Conservation (phyloP, 2,113 vertebrate genomes). For the Acinonyx jubatus region DNA sequence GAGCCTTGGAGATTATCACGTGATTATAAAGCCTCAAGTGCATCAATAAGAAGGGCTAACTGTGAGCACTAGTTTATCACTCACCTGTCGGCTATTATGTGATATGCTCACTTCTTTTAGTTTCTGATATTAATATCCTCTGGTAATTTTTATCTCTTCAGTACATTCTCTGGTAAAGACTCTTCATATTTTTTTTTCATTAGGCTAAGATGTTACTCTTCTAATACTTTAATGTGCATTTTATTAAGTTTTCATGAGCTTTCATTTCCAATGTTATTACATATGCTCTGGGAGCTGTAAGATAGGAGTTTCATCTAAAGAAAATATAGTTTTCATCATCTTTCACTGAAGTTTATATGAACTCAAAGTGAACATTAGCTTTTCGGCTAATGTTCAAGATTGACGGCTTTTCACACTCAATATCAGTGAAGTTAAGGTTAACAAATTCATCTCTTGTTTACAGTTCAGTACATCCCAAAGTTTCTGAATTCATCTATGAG, state of each 20-base stretch:
- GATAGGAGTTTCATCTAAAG: background rate
- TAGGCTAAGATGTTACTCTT: background rate
- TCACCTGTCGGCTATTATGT: background rate
- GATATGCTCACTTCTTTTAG: background rate
- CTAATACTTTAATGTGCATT: slow-evolving; percentile 1
- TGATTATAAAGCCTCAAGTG: background rate
- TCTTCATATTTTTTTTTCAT: background rate
- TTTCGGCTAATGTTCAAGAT: background rate
- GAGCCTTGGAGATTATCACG: background rate
- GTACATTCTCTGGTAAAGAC: background rate
- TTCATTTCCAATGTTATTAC: background rate
- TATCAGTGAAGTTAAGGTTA: background rate
- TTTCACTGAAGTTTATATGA: background rate
- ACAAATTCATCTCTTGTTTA: background rate
- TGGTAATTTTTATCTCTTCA: background rate
- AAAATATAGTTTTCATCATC: background rate
- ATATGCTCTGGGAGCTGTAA: background rate
- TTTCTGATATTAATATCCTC: background rate
- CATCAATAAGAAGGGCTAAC: background rate
- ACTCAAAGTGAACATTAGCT: background rate
- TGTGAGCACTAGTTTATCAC: background rate
- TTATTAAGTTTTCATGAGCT: slow-evolving; percentile 20
- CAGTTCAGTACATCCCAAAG: background rate
- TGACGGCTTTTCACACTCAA: background rate
- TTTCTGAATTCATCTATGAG: slow-evolving; percentile 7